Conservation (phyloP, 1,140 invertebrate genomes). For the Copidosoma floridanum region DNA sequence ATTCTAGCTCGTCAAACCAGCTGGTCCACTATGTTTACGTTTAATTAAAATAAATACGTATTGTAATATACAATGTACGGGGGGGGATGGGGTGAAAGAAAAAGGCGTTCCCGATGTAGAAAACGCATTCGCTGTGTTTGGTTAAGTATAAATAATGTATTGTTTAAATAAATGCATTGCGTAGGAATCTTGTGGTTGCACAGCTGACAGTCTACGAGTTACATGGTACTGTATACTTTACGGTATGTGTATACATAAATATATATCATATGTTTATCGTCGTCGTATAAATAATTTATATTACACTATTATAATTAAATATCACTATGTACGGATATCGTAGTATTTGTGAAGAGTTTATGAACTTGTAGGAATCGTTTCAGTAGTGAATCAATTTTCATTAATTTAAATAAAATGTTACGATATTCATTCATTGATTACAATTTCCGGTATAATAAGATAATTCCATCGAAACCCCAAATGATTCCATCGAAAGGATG, state of each 20-base stretch:
- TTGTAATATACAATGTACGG: too few relatives aligned
- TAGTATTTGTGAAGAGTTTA: too few relatives aligned
- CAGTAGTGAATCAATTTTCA: too few relatives aligned
- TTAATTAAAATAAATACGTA: slow-evolving; percentile 35
- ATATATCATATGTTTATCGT: background rate
- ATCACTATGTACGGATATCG: slow-evolving; percentile 17
- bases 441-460: too few relatives aligned
- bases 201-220: slow-evolving; percentile 46
- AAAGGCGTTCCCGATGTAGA: background rate
- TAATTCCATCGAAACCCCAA: too few relatives aligned
- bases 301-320: slow-evolving; percentile 11
- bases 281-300: slow-evolving; percentile 4
- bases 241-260: slow-evolving; percentile 3
- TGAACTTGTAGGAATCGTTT: too few relatives aligned
- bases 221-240: slow-evolving; percentile 31
- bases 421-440: too few relatives aligned
- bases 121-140: slow-evolving; percentile 6
- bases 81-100: too few relatives aligned
- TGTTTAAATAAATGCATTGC: slow-evolving; percentile 48
- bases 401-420: too few relatives aligned
- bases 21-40: too few relatives aligned
- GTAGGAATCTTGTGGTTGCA: slow-evolving; percentile 45
- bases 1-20: slow-evolving; percentile 10
- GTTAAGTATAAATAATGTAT: slow-evolving; percentile 31
- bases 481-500: too few relatives aligned